These are phyloP conservation scores for Ptychodera flava DNA, from an alignment of 35 echinoderm and acorn worm species.

Conservation along the genomic window DNA sequence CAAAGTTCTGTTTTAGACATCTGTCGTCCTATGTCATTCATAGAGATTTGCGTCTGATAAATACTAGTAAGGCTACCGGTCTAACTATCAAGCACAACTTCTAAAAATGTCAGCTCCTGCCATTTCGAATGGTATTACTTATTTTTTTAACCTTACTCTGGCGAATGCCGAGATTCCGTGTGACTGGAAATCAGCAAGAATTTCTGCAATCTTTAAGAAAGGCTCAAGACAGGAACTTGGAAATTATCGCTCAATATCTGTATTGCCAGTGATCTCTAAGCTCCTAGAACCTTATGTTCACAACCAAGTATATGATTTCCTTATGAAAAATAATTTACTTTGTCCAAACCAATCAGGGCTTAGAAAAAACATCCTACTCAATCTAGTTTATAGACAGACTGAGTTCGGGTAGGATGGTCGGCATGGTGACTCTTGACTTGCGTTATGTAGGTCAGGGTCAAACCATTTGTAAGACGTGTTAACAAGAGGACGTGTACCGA, in stretches of 20 bases:
- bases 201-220: neutral
- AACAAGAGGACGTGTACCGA: no score
- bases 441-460: no score
- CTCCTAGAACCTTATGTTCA: neutral
- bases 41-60: neutral
- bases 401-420: no score
- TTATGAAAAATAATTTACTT: neutral
- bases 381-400: no score
- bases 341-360: neutral
- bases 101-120: neutral
- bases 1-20: neutral
- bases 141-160: neutral
- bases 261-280: neutral
- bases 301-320: neutral
- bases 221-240: neutral
- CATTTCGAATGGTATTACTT: neutral
- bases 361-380: no score
- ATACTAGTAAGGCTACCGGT: neutral
- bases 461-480: no score
- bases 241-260: neutral
- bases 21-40: neutral
- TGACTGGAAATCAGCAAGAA: neutral
- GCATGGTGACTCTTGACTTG: no score
- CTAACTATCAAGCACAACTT: neutral
- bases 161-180: neutral